Base-by-base conservation (phyloP, 2,797 vertebrate genomes). In the Protosalanx chinensis region DNA sequence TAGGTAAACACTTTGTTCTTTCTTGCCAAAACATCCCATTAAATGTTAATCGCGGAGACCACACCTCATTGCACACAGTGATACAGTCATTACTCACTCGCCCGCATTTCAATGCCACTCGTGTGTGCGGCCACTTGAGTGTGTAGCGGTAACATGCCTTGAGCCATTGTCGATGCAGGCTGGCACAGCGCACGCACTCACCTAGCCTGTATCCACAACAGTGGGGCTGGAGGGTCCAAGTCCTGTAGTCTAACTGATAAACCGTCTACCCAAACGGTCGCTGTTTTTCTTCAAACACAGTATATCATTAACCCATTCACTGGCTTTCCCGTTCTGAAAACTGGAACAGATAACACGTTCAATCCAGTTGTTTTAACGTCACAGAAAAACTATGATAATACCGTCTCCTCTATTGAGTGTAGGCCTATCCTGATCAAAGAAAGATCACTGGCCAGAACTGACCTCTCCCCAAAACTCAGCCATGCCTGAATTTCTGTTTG, bases 231-330 rank as follows among this genome's bases (percentile, higher is more conserved):
- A 83, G 76, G 72, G 79, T 82, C 79, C 79, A 84, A 81, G 76
- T 80, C 76, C 80, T 62, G 73, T 81, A 85, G 86, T 85, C 76
- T 70, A 72, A 18, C 82, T 80, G 85, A 88, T 86, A 84, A 87
- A 41, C 13, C 23, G 13, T 51, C 13, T 66, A 41, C 64, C 37
- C 64, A 65, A 23, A 41, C 15, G 27, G 51, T 66, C 23, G 16
- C 12, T 49, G 23, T 49, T 49, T 80, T 84, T 72, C 74, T 64
- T 84, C 2, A 46, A 46, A 46, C 7, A 74, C 82, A 76, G 87
- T 90, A 76, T 88, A 89, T 90, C 85, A 91, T 90, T 90, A 91
- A 91, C 89, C 67, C 15, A 51, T 70, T 58, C 60, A 53, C 73
- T 66, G 61, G n/a, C 74, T 81, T 59, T 66, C 58, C 67, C 67